phyloP scores from a whole-genome alignment of 37 sponge, comb jelly and placozoan species.

The Geodia barretti region DNA sequence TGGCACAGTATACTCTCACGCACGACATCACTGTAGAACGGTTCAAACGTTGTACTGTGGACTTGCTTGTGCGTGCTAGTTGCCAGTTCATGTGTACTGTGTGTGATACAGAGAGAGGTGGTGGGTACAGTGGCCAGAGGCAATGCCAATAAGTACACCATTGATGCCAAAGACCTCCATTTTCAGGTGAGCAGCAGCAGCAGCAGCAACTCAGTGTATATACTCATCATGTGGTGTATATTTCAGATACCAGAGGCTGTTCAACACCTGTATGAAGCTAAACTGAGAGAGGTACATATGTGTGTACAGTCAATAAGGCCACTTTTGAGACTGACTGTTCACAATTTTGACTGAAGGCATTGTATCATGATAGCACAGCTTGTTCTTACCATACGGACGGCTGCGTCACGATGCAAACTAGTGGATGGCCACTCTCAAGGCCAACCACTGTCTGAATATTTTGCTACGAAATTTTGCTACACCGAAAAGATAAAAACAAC shows the following conservation, averaged over 20 bases:
- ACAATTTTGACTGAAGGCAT: too few species aligned
- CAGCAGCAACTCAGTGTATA: too few species aligned
- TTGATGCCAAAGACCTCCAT: slow-evolving; percentile 38
- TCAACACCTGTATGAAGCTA: slow-evolving; percentile 18
- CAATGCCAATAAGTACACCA: slow-evolving; percentile 18
- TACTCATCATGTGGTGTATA: background rate
- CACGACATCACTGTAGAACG: too few species aligned
- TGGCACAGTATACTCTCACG: too few species aligned
- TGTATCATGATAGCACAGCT: too few species aligned
- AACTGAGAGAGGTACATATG: slow-evolving; percentile 20
- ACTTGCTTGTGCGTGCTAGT: background rate
- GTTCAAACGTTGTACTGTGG: background rate
- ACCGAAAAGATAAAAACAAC: too few species aligned
- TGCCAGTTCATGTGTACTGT: background rate
- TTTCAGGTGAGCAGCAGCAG: slow-evolving; percentile 38
- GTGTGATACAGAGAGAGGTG: slow-evolving; percentile 36
- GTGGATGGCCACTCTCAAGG: background rate
- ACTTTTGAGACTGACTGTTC: too few species aligned
- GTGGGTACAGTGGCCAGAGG: slow-evolving; percentile 50
- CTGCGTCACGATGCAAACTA: background rate
- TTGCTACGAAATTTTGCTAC: too few species aligned
- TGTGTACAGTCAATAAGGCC: too few species aligned
- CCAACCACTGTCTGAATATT: too few species aligned
- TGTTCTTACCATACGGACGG: too few species aligned
- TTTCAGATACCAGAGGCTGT: slow-evolving; percentile 52